phyloP scores from a whole-genome alignment of 2,113 vertebrate genomes.

The Malaclemys terrapin region DNA sequence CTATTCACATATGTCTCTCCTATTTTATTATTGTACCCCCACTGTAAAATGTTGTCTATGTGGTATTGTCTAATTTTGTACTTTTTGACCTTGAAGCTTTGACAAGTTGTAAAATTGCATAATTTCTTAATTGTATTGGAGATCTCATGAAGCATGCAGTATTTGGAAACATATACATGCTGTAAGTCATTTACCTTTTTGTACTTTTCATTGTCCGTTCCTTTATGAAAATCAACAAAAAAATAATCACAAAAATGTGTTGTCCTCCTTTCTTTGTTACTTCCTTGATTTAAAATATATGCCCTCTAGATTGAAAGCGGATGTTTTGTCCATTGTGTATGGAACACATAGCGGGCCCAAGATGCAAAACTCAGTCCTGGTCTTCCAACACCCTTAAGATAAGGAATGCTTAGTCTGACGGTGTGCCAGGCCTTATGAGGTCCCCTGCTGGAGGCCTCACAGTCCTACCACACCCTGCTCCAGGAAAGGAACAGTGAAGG shows the following conservation, averaged over 20 bases:
- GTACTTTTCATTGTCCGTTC: neutral
- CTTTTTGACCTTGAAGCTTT: neutral
- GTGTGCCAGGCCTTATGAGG: neutral
- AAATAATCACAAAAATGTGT: neutral
- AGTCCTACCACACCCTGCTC: neutral
- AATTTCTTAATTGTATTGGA: neutral
- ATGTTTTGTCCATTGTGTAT: neutral
- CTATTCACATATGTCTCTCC: neutral
- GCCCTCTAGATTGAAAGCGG: neutral
- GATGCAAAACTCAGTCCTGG: neutral
- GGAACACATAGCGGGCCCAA: neutral
- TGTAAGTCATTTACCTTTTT: neutral
- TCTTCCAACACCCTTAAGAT: slow-evolving; percentile 19
- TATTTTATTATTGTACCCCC: neutral
- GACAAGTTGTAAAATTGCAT: neutral
- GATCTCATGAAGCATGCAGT: neutral
- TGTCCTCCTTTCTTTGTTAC: neutral
- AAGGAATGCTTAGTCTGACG: neutral
- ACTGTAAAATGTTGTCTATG: neutral
- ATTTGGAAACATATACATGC: neutral
- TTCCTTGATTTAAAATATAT: neutral
- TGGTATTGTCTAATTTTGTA: neutral
- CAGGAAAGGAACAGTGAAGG: neutral
- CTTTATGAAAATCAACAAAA: neutral
- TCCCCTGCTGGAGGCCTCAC: neutral